A percentile compares a stretch with the other conserved stretches of the same genome.
Conservation (phyloP, 2,797 vertebrate genomes). For the Halcyon badia region DNA sequence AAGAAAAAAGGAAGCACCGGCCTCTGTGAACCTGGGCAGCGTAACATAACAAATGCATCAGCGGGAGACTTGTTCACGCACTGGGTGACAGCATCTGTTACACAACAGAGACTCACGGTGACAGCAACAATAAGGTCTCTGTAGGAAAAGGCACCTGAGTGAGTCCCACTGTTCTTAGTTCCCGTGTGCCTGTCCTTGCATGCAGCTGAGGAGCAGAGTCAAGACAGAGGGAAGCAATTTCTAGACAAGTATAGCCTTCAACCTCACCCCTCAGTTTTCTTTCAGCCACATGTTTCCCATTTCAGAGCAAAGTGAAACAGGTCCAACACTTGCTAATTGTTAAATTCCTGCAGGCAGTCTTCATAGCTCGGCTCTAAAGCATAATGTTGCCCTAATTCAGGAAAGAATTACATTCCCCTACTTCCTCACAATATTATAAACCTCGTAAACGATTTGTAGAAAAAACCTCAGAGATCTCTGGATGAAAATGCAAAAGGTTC, state of each 20-base stretch:
- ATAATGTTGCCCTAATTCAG: background rate
- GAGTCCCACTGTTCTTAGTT: background rate
- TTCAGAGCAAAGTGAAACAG: background rate
- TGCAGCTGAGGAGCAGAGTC: background rate
- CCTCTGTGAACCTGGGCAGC: background rate
- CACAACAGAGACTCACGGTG: background rate
- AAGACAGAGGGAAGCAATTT: background rate
- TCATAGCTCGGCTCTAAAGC: background rate
- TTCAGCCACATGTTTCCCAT: background rate
- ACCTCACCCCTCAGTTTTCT: background rate
- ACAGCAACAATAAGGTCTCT: background rate
- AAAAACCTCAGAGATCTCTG: background rate
- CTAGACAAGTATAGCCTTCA: background rate
- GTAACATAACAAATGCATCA: background rate
- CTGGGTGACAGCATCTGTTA: background rate
- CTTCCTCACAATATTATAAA: background rate
- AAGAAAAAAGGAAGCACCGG: background rate
- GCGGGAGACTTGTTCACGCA: background rate
- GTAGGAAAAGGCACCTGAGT: background rate
- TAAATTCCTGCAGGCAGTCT: background rate
- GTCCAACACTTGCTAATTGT: background rate
- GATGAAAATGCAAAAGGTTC: background rate
- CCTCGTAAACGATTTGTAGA: background rate
- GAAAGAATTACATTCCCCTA: background rate
- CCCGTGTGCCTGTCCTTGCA: background rate